Percentiles rank a stretch among this genome's conserved stretches.
Conservation (phyloP, 1,140 invertebrate genomes). For the Littorina saxatilis region DNA sequence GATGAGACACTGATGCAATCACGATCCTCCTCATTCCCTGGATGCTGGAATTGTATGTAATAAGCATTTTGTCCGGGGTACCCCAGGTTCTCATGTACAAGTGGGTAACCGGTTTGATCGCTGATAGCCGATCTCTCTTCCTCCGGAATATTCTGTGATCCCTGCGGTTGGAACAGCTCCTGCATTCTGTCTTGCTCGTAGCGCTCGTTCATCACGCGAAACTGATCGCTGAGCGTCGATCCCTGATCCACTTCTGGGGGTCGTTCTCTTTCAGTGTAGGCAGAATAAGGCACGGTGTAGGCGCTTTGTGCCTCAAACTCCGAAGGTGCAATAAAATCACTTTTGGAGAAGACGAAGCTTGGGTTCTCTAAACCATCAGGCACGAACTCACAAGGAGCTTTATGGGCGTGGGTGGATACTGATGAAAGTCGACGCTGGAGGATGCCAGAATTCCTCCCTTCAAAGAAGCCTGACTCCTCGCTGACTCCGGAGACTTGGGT, state of each 20-base stretch:
- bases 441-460: not conserved
- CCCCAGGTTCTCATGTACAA: not conserved
- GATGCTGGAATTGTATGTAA: too few species aligned
- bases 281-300: constrained; percentile 18
- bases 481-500: constrained; percentile 12
- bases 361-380: not conserved
- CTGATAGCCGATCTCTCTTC: not conserved
- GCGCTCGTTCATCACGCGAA: constrained; percentile 10
- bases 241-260: not conserved
- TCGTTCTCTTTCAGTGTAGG: not conserved
- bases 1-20: constrained; percentile 30
- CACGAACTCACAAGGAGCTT: not conserved
- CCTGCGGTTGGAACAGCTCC: not conserved
- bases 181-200: not conserved
- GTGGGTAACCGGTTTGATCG: too few species aligned
- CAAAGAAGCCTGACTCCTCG: not conserved
- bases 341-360: constrained; percentile 7
- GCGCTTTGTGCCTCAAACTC: not conserved
- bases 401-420: not conserved
- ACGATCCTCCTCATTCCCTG: not conserved
- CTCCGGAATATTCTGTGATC: not conserved
- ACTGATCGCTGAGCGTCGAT: not conserved
- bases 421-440: constrained; percentile 1
- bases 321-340: constrained; percentile 18
- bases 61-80: too few species aligned